phyloP scores from a whole-genome alignment of 53 echinoderm and acorn worm species.

The Pentamera pediparva region DNA sequence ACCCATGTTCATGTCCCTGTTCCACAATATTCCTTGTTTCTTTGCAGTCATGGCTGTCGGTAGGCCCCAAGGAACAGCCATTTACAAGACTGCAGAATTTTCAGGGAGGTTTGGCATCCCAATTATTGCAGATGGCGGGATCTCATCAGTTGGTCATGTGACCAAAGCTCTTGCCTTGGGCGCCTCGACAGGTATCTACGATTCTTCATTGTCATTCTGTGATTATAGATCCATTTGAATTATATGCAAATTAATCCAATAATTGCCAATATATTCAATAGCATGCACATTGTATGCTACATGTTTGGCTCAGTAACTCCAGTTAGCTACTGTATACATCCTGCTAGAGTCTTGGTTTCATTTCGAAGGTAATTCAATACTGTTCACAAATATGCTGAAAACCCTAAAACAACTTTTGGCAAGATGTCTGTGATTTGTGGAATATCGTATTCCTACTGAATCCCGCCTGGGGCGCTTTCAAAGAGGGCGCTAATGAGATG shows the following conservation, averaged over 20 bases:
- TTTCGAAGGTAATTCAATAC: no score
- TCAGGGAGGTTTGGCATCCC: slow-evolving; percentile 70
- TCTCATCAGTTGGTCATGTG: slow-evolving; percentile 90
- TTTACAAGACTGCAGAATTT: slow-evolving; percentile 84
- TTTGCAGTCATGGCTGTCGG: slow-evolving; percentile 93
- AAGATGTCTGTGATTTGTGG: neutral
- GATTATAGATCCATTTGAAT: neutral
- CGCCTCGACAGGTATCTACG: slow-evolving; percentile 69
- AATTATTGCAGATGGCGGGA: slow-evolving; percentile 93
- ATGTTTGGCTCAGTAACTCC: no score
- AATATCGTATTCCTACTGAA: no score
- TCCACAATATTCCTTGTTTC: slow-evolving; percentile 9
- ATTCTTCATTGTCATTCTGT: no score
- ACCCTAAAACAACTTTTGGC: neutral
- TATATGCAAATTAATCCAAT: no score
- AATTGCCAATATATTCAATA: no score
- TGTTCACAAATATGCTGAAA: no score
- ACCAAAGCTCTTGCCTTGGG: slow-evolving; percentile 94
- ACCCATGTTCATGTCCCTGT: neutral
- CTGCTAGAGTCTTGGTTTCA: neutral
- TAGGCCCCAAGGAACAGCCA: slow-evolving; percentile 95
- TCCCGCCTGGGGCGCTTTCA: neutral
- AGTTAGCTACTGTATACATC: neutral
- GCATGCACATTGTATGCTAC: no score
- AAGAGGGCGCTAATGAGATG: no score